Conservation (phyloP, 2,888 invertebrate genomes). For the Scaptomyza flava region DNA sequence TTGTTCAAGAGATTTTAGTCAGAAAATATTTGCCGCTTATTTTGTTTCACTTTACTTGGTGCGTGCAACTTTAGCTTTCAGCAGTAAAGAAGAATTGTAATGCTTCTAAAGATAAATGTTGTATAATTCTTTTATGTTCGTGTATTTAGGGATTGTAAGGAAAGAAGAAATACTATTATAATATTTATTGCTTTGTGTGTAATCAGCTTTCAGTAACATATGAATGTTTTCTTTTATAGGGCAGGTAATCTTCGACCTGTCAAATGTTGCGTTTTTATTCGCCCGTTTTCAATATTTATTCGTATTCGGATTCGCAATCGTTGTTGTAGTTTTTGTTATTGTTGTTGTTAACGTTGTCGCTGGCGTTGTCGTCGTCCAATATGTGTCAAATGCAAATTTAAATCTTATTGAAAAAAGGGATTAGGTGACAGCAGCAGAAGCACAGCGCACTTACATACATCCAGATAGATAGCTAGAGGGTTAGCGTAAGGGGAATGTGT, state of each 20-base stretch:
- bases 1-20: too few species aligned
- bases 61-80: not conserved
- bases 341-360: slow-evolving; percentile 19
- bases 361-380: slow-evolving; percentile 73
- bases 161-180: not conserved
- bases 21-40: too few species aligned
- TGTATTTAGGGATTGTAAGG: not conserved
- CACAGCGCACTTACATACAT: slow-evolving; percentile 16
- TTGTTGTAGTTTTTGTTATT: slow-evolving; percentile 2
- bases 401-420: slow-evolving; percentile 81
- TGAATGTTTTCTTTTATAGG: slow-evolving; percentile 36
- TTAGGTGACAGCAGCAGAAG: slow-evolving; percentile 78
- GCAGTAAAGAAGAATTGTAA: not conserved
- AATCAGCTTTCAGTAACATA: slow-evolving; percentile 1
- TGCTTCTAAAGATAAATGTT: not conserved
- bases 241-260: slow-evolving; percentile 58
- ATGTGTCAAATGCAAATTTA: slow-evolving; percentile 81
- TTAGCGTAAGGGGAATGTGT: not conserved
- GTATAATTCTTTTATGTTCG: not conserved
- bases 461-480: not conserved
- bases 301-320: slow-evolving; percentile 41
- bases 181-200: slow-evolving; percentile 2
- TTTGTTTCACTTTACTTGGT: too few species aligned
- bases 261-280: slow-evolving; percentile 60
- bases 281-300: slow-evolving; percentile 49